These are phyloP conservation scores for Rapana venosa DNA, from an alignment of 2,888 invertebrate genomes.

Conservation along the genomic window DNA sequence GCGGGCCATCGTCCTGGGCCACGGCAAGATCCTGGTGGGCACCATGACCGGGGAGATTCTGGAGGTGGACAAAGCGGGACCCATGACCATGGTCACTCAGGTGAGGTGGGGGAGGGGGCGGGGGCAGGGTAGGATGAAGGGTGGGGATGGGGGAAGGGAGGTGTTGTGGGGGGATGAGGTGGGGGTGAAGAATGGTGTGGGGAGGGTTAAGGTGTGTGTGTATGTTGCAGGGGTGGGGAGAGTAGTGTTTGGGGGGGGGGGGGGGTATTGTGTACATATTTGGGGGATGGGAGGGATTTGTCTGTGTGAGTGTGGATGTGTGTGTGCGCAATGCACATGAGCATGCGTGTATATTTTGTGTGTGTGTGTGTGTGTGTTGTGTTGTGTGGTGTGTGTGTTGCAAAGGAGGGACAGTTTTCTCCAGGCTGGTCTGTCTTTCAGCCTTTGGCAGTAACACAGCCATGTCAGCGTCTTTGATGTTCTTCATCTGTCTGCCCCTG, in stretches of 20 bases:
- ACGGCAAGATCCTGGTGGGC: conserved; percentile 78
- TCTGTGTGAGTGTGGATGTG: no score
- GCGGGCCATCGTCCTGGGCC: conserved; percentile 76
- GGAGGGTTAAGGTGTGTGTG: no score
- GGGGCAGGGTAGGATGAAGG: not conserved
- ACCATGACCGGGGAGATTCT: conserved; percentile 78
- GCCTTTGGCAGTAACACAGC: no score
- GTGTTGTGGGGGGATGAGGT: not conserved
- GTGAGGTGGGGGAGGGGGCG: conserved; percentile 55
- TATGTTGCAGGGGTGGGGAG: no score
- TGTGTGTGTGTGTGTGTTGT: not conserved
- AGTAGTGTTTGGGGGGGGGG: no score
- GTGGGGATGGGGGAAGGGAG: no score
- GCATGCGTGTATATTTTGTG: not conserved
- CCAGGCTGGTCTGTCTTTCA: no score
- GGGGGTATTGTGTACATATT: no score
- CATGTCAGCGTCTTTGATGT: no score
- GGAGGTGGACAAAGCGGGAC: conserved; percentile 77
- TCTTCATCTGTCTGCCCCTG: no score
- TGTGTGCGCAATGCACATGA: not conserved
- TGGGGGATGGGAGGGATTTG: no score
- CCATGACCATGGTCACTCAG: conserved; percentile 76
- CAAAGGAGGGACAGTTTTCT: no score
- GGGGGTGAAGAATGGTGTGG: not conserved
- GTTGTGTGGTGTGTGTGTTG: not conserved